Conservation (phyloP, 1,140 invertebrate species). For the Cotesia vestalis region DNA sequence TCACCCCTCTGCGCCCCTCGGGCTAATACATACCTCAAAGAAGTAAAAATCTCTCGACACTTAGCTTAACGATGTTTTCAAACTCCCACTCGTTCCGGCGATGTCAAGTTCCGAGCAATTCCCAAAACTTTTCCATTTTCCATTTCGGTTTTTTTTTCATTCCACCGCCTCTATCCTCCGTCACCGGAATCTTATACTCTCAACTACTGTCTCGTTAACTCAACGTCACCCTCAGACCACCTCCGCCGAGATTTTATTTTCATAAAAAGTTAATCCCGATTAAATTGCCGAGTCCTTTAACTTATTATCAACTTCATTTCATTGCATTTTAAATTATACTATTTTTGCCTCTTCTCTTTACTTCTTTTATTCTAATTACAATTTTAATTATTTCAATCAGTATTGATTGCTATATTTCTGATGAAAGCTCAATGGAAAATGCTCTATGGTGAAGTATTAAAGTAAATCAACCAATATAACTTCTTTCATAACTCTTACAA, state of each 20-base stretch:
- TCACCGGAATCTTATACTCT: neutral
- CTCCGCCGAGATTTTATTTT: neutral
- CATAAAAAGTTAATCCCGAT: slow-evolving; percentile 6
- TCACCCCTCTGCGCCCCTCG: too few species aligned
- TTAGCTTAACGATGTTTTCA: slow-evolving; percentile 24
- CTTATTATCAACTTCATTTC: slow-evolving; percentile 7
- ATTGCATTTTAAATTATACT: neutral
- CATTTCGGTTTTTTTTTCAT: neutral
- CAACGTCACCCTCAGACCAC: neutral
- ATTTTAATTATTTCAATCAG: too few species aligned
- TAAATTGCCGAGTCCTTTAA: neutral
- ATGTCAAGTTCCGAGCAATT: slow-evolving; percentile 12
- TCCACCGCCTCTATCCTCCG: too few species aligned
- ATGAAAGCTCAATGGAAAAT: too few species aligned
- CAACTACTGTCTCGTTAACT: neutral
- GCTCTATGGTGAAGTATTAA: too few species aligned
- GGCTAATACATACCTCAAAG: too few species aligned
- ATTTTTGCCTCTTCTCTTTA: too few species aligned
- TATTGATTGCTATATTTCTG: too few species aligned
- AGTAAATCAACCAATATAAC: too few species aligned
- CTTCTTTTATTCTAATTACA: slow-evolving; percentile 4
- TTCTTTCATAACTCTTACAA: too few species aligned
- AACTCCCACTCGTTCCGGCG: neutral
- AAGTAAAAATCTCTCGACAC: neutral
- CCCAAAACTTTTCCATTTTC: slow-evolving; percentile 30